Evolutionary conservation across 2,113 vertebrate species (phyloP).

Genomic region (Grammomys dolichurus): DNA sequence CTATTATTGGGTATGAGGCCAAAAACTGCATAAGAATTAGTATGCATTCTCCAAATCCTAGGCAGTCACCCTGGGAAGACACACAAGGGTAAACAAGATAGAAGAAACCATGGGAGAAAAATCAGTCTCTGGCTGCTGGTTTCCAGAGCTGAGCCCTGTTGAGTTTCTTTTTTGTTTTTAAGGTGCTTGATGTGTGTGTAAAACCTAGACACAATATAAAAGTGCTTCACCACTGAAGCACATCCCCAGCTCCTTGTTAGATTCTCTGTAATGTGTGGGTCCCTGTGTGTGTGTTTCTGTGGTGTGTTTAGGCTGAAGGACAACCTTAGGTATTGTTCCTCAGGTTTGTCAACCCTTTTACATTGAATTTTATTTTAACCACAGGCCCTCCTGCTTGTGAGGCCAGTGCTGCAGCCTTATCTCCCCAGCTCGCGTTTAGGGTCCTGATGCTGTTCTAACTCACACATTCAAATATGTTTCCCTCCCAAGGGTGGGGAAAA

Average conservation of each 20-base stretch:
- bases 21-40: not conserved
- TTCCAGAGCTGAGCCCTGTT: not conserved
- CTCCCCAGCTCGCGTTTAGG: not conserved
- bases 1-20: not conserved
- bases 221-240: not conserved
- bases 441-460: constrained; percentile 1
- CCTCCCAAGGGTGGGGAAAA: not conserved
- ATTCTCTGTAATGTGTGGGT: not conserved
- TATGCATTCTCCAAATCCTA: not conserved
- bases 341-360: too few relatives aligned
- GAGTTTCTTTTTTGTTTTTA: not conserved
- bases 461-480: constrained; percentile 22
- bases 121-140: not conserved
- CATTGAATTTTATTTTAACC: too few relatives aligned
- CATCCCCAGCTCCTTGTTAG: not conserved
- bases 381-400: not conserved
- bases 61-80: constrained; percentile 1
- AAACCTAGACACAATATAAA: not conserved
- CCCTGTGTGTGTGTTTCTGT: not conserved
- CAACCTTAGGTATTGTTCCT: not conserved
- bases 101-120: not conserved
- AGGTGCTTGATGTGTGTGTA: too few relatives aligned
- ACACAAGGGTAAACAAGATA: not conserved
- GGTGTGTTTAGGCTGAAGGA: not conserved
- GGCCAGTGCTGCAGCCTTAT: not conserved